phyloP scores from a whole-genome alignment of 2,888 invertebrate species.

The Lysandra coridon region DNA sequence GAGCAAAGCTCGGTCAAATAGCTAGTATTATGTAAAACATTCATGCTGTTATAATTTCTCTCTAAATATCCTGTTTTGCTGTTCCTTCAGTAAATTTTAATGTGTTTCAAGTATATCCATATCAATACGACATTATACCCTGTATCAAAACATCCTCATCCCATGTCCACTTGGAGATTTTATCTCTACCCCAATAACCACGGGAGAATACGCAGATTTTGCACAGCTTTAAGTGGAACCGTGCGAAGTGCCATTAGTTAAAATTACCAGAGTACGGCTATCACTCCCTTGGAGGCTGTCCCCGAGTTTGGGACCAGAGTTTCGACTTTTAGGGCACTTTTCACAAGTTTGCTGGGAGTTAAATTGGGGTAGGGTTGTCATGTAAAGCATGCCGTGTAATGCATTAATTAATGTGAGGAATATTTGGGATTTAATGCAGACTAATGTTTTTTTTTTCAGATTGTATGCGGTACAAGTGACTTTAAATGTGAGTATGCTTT shows the following conservation, averaged over 20 bases:
- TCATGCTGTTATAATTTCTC: no score
- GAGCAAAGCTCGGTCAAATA: no score
- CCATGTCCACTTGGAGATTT: not conserved
- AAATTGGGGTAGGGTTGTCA: not conserved
- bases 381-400: slow-evolving; percentile 2
- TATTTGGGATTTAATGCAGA: not conserved
- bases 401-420: not conserved
- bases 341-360: slow-evolving; percentile 25
- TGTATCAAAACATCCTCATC: not conserved
- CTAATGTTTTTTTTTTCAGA: not conserved
- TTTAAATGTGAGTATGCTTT: not conserved
- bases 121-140: not conserved
- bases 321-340: slow-evolving; percentile 19
- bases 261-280: slow-evolving; percentile 69
- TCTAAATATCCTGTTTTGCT: no score
- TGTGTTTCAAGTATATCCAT: not conserved
- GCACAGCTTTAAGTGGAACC: not conserved
- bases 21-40: no score
- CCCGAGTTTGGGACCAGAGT: slow-evolving; percentile 46
- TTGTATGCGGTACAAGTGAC: not conserved
- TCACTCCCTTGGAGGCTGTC: slow-evolving; percentile 73
- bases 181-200: not conserved
- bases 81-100: no score
- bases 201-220: not conserved
- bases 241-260: slow-evolving; percentile 68